Base-by-base conservation (phyloP, 2,113 vertebrate species). In the Melanostigma gelatinosum region DNA sequence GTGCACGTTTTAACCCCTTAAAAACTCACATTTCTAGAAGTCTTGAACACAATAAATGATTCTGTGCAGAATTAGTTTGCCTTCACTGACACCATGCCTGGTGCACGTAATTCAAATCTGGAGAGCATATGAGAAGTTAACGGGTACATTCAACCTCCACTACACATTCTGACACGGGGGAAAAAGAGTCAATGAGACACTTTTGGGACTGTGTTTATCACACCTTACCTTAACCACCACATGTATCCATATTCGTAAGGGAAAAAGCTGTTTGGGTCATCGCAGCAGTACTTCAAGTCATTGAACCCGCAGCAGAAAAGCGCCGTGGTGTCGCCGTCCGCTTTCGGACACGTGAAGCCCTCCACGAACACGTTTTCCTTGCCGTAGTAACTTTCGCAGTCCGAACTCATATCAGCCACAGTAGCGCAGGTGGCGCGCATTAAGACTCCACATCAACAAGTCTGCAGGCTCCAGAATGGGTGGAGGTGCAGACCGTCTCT, bases 201-300 rank as follows among this genome's bases (percentile, higher is more conserved):
- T 4, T 32, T 0, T 38, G 1, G 11, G 32, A 27, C 22, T 36
- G n/a, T 32, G 1, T 44, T 38, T 8, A 12, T 22, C 29, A 4
- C 4, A 7, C 18, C 77, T 94, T 95, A 97, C 96, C 97, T 97
- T 87, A 98, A 84, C 96, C 96, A 96, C 96, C 96, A 97, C 97
- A 97, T 96, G 94, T 97, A 97, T 93, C 92, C 95, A 92, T 97
- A 97, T 71, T 97, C 94, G 85, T 97, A 97, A 1, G 96, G 96
- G 76, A 97, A 97, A 89, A 97, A 97, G 92, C 97, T 97, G 91
- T 97, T 95, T 13, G 96, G 96, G 87, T 97, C 97, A 92, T 96
- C 96, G 75, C 96, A 97, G 90, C 97, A 97, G 89, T 97, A 97
- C 87, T 97, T 97, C 85, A 96, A 87, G 88, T 97, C 96, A 57